Evolutionary conservation across 2,888 invertebrate genomes (phyloP), one percentile per base, ranked within the genome.

Genomic region (Ptilodon capucinus): DNA sequence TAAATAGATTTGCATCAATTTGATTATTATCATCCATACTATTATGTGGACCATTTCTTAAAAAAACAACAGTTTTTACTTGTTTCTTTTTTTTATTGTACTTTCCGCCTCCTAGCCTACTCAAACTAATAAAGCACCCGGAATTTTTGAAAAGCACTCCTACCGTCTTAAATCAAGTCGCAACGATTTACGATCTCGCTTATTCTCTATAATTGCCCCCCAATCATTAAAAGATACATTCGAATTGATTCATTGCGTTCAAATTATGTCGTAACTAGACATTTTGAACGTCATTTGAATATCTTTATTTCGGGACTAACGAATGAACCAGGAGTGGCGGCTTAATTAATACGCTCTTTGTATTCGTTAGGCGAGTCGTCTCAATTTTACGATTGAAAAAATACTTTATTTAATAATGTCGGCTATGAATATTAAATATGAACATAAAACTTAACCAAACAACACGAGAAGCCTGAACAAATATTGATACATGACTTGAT

Each of bases 181-280:
- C 32, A 17, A 44, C 46, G 50, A 68, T 67, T 69, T 64, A 72
- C 53, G 64, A 62, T 48, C 35, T 47, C 51, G 47, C 11, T 17
- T 44, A 46, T 41, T 52, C 54, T 55, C 51, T 59, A 54, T 71
- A 64, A 73, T 67, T 67, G 52, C 62, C 54, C 50, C 40, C 59
- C 60, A 51, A 66, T 75, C 71, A 74, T 75, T 76, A 73, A 65
- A 70, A 71, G 55, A 64, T 53, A 69, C 64, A 67, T 65, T 61
- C 59, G 46, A 65, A 71, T 69, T 75, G 76, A 75, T 75, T 74
- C 71, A 74, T 74, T 55, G 68, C 59, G 41, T 48, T 50, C 53
- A 46, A 64, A 59, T 60, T 46, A 40, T 54, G 28, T 43, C 32
- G 35, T 41, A 61, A 67, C 55, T 49, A 61, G 69, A 71, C 51